Evolutionary conservation across 2,888 invertebrate species (phyloP).

Genomic region (Biston stratarius): DNA sequence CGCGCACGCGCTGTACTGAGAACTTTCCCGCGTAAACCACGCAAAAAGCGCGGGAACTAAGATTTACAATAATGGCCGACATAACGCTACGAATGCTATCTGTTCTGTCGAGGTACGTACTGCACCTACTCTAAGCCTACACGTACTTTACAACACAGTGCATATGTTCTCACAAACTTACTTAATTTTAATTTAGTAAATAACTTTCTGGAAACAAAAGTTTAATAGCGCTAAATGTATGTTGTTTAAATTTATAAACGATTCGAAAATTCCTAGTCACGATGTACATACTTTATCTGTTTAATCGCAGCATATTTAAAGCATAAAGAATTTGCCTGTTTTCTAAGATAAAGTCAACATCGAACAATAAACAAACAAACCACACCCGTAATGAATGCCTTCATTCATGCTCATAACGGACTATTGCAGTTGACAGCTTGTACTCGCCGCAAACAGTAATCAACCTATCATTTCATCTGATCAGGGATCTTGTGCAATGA

Average conservation of each 20-base stretch:
- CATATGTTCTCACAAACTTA: conserved; percentile 63
- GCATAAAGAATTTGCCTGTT: conserved; percentile 67
- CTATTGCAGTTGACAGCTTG: conserved; percentile 47
- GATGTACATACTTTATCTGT: conserved; percentile 50
- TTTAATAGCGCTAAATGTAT: neutral
- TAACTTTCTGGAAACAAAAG: neutral
- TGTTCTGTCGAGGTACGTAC: conserved; percentile 47
- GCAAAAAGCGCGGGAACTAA: conserved; percentile 85
- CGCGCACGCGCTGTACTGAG: conserved; percentile 82
- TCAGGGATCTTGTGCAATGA: conserved; percentile 44
- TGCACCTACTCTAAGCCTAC: conserved; percentile 28
- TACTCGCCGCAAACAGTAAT: conserved; percentile 44
- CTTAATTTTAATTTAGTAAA: conserved; percentile 6
- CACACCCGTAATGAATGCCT: conserved; percentile 57
- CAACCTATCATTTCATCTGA: conserved; percentile 40
- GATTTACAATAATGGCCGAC: conserved; percentile 80
- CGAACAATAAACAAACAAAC: conserved; percentile 76
- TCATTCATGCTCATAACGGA: conserved; percentile 60
- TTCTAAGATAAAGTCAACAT: conserved; percentile 55
- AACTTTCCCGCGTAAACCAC: conserved; percentile 82
- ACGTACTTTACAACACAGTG: conserved; percentile 70
- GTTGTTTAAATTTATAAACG: conserved; percentile 31
- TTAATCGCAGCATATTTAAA: conserved; percentile 66
- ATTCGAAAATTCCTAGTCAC: conserved; percentile 42
- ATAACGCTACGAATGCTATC: conserved; percentile 84